Evolutionary conservation across 2,888 invertebrate species (phyloP), one percentile per base, ranked within the genome.

Genomic region (Apamea anceps): DNA sequence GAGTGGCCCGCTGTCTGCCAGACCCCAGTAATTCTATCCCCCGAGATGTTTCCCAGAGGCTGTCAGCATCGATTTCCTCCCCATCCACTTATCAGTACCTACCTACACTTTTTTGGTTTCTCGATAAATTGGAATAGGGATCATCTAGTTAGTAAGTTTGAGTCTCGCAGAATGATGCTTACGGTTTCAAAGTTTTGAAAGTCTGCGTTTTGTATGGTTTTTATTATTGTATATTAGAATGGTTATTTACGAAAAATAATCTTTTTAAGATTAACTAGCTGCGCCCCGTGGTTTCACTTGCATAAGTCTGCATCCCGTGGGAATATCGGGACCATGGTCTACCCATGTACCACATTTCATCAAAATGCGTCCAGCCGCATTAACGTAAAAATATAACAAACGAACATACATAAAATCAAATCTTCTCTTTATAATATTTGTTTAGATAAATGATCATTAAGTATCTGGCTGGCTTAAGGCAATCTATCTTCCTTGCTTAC

Each of bases 21-120:
- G 89, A 90, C 77, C 87, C 77, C 81, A 73, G 89, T 91, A 91
- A 92, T 93, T 90, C 86, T 79, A 88, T 88, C 88, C 84, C 84
- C 76, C 67, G 89, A 86, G 92, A 91, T 89, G 84, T 87, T 84
- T 76, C 74, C 85, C 90, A 90, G 89, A 81, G 87, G 85, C 82
- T 86, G 88, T 88, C 91, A 83, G 86, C 79, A 90, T 85, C 88
- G 89, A 91, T 91, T 92, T 90, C 79, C 82, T 90, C 82, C 80
- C 82, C 87, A 90, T 84, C 85, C 75, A 90, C 82, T 87, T 89
- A 84, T 77, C 65, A 78, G 77, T 81, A 63, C 42, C 18, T 81
- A 63, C 51, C 28, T 79, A 80, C 60, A 72, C 54, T 86, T 85
- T 85, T 86, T 80, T 81, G 80, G 82, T 76, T 85, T 83, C 77